Conservation (phyloP, 2,113 vertebrate genomes). For the Zapornia atra region DNA sequence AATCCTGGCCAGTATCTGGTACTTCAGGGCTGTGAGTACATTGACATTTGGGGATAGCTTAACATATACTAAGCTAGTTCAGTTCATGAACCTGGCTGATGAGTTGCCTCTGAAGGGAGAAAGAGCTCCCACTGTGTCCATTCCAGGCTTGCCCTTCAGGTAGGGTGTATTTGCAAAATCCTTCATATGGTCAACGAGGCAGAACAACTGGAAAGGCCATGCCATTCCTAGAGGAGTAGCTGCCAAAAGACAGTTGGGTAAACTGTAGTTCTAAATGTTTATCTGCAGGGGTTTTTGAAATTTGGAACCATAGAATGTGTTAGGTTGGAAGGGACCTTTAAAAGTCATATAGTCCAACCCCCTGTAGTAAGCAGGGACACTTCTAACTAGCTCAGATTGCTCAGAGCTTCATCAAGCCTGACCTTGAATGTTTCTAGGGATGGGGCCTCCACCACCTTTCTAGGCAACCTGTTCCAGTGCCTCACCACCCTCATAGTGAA, state of each 20-base stretch:
- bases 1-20: not conserved
- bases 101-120: not conserved
- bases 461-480: too few relatives aligned
- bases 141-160: not conserved
- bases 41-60: not conserved
- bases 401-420: too few relatives aligned
- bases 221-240: not conserved
- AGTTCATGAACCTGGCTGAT: not conserved
- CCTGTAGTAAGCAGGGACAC: too few relatives aligned
- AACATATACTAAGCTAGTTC: not conserved
- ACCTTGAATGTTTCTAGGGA: too few relatives aligned
- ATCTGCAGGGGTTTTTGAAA: not conserved
- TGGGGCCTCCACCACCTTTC: too few relatives aligned
- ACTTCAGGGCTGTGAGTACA: not conserved
- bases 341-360: too few relatives aligned
- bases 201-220: not conserved
- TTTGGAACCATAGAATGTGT: not conserved
- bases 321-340: too few relatives aligned
- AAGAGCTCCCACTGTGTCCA: rapidly evolving
- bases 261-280: not conserved
- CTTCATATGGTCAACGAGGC: not conserved
- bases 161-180: not conserved
- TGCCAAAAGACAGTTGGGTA: not conserved
- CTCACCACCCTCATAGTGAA: too few relatives aligned
- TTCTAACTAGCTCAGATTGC: too few relatives aligned